Conservation (phyloP, 2,888 invertebrate species). For the Scelioninae gen. 2 region DNA sequence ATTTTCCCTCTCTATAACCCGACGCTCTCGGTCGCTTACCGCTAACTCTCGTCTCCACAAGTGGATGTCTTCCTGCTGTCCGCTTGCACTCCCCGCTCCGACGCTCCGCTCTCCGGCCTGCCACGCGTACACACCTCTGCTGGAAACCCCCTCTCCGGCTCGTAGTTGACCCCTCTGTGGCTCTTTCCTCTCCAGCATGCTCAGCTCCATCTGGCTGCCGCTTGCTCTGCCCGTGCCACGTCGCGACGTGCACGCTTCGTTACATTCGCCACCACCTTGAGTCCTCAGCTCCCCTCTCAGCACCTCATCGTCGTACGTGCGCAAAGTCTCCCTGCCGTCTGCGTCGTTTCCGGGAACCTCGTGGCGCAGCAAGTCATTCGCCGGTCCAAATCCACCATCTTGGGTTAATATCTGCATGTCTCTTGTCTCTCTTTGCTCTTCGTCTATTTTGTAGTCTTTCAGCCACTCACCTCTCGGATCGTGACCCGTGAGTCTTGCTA, state of each 20-base stretch:
- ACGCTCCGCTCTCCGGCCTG: neutral
- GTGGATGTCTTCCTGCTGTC: neutral
- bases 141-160: neutral
- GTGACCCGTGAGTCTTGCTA: neutral
- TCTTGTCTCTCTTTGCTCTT: neutral
- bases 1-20: conserved; percentile 8
- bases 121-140: neutral
- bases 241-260: too few species aligned
- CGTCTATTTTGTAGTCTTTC: neutral
- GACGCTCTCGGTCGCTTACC: conserved; percentile 8
- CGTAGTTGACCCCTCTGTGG: too few species aligned
- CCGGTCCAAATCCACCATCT: too few species aligned
- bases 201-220: neutral
- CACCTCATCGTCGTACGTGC: too few species aligned
- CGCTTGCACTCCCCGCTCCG: neutral
- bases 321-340: too few species aligned
- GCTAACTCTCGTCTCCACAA: neutral
- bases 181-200: neutral
- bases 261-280: too few species aligned
- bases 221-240: neutral
- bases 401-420: neutral
- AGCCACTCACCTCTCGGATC: neutral
- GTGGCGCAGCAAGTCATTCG: too few species aligned
- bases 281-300: too few species aligned
- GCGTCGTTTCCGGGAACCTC: too few species aligned